Evolutionary conservation across 2,797 vertebrate species (phyloP).

Genomic region (Hydrocynus forskahlii): DNA sequence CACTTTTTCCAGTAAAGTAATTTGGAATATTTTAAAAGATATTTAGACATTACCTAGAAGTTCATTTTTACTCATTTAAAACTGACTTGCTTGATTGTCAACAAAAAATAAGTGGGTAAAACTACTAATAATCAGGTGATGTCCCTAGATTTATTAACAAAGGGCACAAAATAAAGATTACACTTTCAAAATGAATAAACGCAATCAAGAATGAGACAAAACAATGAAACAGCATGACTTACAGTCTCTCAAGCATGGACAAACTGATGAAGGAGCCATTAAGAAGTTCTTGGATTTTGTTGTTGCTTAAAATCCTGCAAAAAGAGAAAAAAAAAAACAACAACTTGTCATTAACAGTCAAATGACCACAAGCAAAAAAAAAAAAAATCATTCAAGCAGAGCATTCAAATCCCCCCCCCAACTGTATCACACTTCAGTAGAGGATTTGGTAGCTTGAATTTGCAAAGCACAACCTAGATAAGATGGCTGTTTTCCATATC

Average conservation of each 20-base stretch:
- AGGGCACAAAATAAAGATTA: background rate
- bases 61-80: too few species aligned
- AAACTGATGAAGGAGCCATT: slow-evolving; percentile 93
- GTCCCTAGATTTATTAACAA: background rate
- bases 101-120: too few species aligned
- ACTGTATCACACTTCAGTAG: background rate
- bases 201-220: background rate
- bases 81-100: too few species aligned
- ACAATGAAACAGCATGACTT: slow-evolving; percentile 70
- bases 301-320: slow-evolving; percentile 94
- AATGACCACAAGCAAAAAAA: background rate
- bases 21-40: too few species aligned
- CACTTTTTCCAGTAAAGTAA: too few species aligned
- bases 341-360: background rate
- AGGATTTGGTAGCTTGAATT: background rate
- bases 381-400: background rate
- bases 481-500: slow-evolving; percentile 33
- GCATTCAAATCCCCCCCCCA: background rate
- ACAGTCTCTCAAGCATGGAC: slow-evolving; percentile 92
- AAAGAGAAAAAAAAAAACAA: slow-evolving; percentile 53
- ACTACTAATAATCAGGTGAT: too few species aligned
- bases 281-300: slow-evolving; percentile 93
- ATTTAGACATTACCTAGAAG: too few species aligned
- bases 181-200: background rate
- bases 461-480: slow-evolving; percentile 41